Percentiles rank a stretch among this genome's conserved stretches.
Conservation (phyloP, 2,888 invertebrate species). For the Drosophila lutescens region DNA sequence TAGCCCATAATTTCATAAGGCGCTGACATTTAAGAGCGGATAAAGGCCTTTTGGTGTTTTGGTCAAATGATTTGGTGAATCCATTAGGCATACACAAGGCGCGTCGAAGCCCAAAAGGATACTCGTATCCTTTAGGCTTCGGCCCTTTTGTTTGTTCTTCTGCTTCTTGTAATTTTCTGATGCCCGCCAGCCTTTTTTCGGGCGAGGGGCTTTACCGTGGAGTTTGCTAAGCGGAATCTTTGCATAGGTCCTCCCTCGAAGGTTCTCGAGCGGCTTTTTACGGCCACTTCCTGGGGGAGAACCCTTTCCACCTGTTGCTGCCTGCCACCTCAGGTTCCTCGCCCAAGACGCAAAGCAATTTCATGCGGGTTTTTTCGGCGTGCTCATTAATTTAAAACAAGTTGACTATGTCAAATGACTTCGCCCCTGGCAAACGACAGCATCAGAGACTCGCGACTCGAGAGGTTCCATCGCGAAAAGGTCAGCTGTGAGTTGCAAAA, state of each 20-base stretch:
- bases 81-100: conserved; percentile 21
- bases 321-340: background rate
- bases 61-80: conserved; percentile 30
- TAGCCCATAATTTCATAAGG: conserved; percentile 53
- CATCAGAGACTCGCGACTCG: conserved; percentile 9
- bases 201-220: background rate
- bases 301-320: conserved; percentile 36
- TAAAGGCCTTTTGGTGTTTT: conserved; percentile 18
- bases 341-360: conserved; percentile 32
- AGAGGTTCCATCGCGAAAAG: conserved; percentile 20
- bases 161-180: conserved; percentile 40
- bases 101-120: conserved; percentile 23
- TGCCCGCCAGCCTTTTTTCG: conserved; percentile 27
- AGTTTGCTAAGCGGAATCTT: conserved; percentile 12
- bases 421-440: conserved; percentile 48
- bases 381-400: conserved; percentile 71
- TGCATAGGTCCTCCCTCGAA: conserved; percentile 15
- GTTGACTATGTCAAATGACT: conserved; percentile 69
- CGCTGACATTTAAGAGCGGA: conserved; percentile 59
- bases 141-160: conserved; percentile 31
- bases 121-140: conserved; percentile 10
- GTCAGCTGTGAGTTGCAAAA: conserved; percentile 31
- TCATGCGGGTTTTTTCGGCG: conserved; percentile 33
- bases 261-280: conserved; percentile 25
- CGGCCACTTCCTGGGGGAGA: conserved; percentile 16